Base-by-base conservation (phyloP, 2,797 vertebrate genomes). In the Epinephelus awoara region DNA sequence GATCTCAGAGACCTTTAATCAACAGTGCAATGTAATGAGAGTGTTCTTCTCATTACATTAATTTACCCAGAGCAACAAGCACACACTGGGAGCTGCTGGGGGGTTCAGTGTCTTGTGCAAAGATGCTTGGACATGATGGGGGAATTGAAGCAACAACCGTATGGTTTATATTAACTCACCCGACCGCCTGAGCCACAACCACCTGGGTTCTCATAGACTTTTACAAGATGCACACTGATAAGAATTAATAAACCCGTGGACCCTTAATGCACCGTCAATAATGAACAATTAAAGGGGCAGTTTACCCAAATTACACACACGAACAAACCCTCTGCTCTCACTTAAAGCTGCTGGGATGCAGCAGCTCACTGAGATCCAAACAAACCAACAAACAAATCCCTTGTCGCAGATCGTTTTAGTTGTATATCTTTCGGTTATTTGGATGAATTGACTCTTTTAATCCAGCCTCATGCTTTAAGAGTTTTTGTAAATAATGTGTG, bases 1-100 rank as follows among this genome's bases (percentile, higher is more conserved):
- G 21, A 34, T 14, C 13, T 58, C 3, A 49, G 49, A 67, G 51
- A 66, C 42, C 51, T 82, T 70, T 71, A 62, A 73, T 70, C 61
- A 84, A 21, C 51, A 57, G 46, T 51, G 54, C 13, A 44, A 18
- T 38, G n/a, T 52, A 73, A 66, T 74, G 3, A 72, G n/a, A 19
- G 56, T 15, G 40, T 46, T 80, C 29, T 27, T 71, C 61, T 42
- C 38, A 49, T 70, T 52, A 18, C 29, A 23, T 19, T 23, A 5
- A 55, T 52, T 62, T 25, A 59, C 6, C 25, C 19, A 47, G 50
- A 58, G 46, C 34, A 47, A 56, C 58, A 68, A 56, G 47, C 74
- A 64, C 46, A 49, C 21, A 49, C 2, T 63, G 4, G 23, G 23
- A 74, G 71, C 29, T 34, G 6, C 18, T 44, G 40, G 2, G 38